Conservation (phyloP, 2,888 invertebrate genomes). For the Drosophila stalkeri region DNA sequence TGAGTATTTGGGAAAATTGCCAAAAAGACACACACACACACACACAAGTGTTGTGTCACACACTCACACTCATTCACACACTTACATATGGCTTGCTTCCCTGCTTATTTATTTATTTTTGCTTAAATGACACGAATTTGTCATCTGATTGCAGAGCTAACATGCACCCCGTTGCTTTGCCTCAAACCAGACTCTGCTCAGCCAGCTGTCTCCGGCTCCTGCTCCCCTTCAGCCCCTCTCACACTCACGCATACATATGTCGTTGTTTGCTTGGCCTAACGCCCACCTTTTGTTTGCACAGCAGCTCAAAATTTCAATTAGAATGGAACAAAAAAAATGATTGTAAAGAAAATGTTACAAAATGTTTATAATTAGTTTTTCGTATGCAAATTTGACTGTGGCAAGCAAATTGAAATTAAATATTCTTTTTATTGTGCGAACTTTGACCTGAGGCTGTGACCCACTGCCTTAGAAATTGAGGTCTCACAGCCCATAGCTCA, state of each 20-base stretch:
- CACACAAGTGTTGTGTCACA: slow-evolving; percentile 66
- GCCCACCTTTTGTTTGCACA: slow-evolving; percentile 65
- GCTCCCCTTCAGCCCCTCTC: background rate
- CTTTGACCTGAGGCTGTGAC: slow-evolving; percentile 63
- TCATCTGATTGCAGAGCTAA: slow-evolving; percentile 62
- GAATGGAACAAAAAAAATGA: background rate
- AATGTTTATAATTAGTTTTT: slow-evolving; percentile 76
- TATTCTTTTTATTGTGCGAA: slow-evolving; percentile 55
- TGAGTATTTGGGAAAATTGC: slow-evolving; percentile 66
- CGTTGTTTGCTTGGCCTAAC: slow-evolving; percentile 62
- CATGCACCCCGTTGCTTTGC: slow-evolving; percentile 34
- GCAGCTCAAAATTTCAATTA: slow-evolving; percentile 76
- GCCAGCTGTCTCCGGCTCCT: background rate
- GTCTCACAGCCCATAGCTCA: background rate
- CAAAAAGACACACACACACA: slow-evolving; percentile 43
- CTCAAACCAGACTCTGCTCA: background rate
- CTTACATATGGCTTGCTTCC: slow-evolving; percentile 26
- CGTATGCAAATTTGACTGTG: slow-evolving; percentile 69
- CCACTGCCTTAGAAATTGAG: slow-evolving; percentile 48
- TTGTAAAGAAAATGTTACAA: slow-evolving; percentile 55
- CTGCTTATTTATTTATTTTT: slow-evolving; percentile 74
- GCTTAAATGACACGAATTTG: slow-evolving; percentile 74
- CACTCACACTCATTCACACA: slow-evolving; percentile 25
- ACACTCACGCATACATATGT: slow-evolving; percentile 59
- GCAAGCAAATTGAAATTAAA: slow-evolving; percentile 68